phyloP scores from a whole-genome alignment of 2,888 invertebrate species.

The Apamea anceps region DNA sequence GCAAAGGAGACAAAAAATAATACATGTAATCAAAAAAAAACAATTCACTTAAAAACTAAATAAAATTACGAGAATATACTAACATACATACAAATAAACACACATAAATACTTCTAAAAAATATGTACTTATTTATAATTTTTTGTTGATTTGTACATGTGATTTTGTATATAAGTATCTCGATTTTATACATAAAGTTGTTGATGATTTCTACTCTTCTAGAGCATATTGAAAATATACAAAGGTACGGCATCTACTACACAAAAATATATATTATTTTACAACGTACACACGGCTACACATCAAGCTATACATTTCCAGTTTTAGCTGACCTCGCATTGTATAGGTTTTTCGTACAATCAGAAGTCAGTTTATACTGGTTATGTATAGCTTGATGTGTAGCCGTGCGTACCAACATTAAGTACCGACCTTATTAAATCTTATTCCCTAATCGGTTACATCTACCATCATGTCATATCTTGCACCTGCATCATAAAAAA shows the following conservation, averaged over 20 bases:
- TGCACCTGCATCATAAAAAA: slow-evolving; percentile 55
- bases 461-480: slow-evolving; percentile 26
- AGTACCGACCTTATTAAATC: slow-evolving; percentile 5
- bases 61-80: too few species aligned
- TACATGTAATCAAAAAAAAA: too few species aligned
- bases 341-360: too few species aligned
- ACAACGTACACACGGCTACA: too few species aligned
- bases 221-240: background rate
- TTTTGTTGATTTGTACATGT: background rate
- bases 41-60: too few species aligned
- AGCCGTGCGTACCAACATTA: background rate
- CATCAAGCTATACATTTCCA: too few species aligned
- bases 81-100: too few species aligned
- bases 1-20: too few species aligned
- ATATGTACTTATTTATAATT: background rate
- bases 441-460: slow-evolving; percentile 36
- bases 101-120: too few species aligned
- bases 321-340: too few species aligned
- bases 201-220: background rate
- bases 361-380: too few species aligned
- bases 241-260: background rate
- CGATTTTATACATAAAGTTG: background rate
- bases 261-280: background rate
- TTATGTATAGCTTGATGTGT: too few species aligned
- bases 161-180: background rate